phyloP scores from a whole-genome alignment of 2,113 vertebrate species.

The Sitta europaea region DNA sequence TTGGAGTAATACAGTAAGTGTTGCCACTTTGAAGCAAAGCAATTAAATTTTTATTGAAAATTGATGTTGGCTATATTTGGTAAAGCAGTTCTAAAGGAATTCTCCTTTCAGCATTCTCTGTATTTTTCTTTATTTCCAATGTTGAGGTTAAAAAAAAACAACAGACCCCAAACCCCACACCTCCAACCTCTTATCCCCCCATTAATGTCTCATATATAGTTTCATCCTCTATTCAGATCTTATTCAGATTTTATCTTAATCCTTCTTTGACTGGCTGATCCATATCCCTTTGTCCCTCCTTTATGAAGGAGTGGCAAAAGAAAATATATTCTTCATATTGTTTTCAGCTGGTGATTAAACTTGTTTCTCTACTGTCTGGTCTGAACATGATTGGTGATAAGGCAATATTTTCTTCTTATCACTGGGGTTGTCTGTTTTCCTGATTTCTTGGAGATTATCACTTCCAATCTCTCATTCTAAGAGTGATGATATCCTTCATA shows the following conservation, averaged over 20 bases:
- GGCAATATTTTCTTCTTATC: neutral
- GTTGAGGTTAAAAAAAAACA: neutral
- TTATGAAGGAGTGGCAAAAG: neutral
- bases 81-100: neutral
- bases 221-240: neutral
- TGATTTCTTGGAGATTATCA: neutral
- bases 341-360: neutral
- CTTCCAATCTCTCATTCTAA: neutral
- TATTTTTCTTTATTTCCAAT: neutral
- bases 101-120: neutral
- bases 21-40: neutral
- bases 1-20: neutral
- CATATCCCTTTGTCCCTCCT: neutral
- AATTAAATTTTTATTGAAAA: neutral
- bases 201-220: neutral
- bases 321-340: neutral
- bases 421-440: neutral
- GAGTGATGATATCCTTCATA: neutral
- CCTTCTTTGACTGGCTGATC: neutral
- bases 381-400: neutral
- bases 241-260: neutral
- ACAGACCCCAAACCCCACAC: neutral
- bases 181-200: fast-evolving
- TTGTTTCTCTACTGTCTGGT: neutral
- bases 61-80: neutral